Conservation (phyloP, 2,888 invertebrate species). For the Vanessa cardui region DNA sequence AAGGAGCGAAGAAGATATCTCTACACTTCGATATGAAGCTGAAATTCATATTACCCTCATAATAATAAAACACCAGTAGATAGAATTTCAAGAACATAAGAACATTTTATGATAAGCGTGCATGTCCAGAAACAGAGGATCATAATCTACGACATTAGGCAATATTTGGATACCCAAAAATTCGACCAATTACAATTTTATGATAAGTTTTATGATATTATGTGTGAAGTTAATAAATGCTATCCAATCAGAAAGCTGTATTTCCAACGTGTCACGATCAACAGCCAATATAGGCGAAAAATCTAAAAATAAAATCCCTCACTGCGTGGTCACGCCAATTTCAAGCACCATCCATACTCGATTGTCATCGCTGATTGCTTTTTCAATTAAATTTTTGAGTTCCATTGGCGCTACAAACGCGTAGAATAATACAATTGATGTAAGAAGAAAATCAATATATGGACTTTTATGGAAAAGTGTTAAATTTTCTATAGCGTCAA, state of each 20-base stretch:
- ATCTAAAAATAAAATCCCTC: conserved; percentile 28
- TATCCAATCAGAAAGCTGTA: conserved; percentile 12
- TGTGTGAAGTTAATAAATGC: conserved; percentile 11
- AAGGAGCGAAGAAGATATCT: too few relatives aligned
- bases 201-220: too few relatives aligned
- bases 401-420: conserved; percentile 12
- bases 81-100: too few relatives aligned
- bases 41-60: too few relatives aligned
- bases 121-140: too few relatives aligned
- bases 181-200: too few relatives aligned
- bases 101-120: too few relatives aligned
- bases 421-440: conserved; percentile 23
- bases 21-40: too few relatives aligned
- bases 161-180: too few relatives aligned
- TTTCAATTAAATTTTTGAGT: conserved; percentile 56
- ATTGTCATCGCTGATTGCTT: conserved; percentile 56
- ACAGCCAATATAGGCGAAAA: conserved; percentile 33
- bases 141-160: too few relatives aligned
- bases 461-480: background rate
- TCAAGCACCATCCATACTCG: conserved; percentile 35
- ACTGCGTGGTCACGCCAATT: conserved; percentile 35
- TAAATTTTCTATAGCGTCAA: background rate
- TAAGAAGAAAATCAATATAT: conserved; percentile 13
- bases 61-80: too few relatives aligned
- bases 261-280: conserved; percentile 24